These are phyloP conservation scores for Invenusta paracnida DNA, from an alignment of 2,888 invertebrate species.

Conservation along the genomic window DNA sequence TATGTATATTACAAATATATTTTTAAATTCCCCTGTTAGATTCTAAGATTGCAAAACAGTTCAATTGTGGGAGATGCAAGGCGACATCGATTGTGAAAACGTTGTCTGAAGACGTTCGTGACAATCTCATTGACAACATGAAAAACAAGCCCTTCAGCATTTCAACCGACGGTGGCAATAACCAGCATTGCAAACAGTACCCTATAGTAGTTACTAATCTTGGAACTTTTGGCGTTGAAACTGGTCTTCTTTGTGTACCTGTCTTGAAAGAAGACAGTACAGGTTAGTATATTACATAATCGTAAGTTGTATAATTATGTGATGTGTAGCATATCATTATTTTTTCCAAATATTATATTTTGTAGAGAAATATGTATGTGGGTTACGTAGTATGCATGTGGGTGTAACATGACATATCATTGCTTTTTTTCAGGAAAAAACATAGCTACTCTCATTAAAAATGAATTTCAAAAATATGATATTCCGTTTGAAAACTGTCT, in stretches of 20 bases:
- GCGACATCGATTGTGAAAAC: background rate
- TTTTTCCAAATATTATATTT: background rate
- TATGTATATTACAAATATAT: background rate
- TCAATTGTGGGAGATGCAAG: background rate
- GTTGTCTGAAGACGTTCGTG: background rate
- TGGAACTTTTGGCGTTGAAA: background rate
- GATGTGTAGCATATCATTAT: background rate
- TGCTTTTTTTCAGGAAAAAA: slow-evolving; percentile 8
- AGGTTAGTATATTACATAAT: background rate
- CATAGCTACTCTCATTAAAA: background rate
- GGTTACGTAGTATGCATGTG: background rate
- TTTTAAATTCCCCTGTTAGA: background rate
- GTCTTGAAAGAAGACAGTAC: background rate
- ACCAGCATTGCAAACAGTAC: background rate
- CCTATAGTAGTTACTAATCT: background rate
- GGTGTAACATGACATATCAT: background rate
- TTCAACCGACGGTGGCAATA: background rate
- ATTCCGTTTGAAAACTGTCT: background rate
- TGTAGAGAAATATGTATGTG: background rate
- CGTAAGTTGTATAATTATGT: background rate
- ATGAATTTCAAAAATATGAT: background rate
- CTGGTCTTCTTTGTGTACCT: background rate
- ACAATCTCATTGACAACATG: background rate
- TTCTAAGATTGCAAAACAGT: background rate
- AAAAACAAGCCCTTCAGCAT: background rate